Base-by-base conservation (phyloP, 1,140 invertebrate species). In the Drosophila novamexicana region DNA sequence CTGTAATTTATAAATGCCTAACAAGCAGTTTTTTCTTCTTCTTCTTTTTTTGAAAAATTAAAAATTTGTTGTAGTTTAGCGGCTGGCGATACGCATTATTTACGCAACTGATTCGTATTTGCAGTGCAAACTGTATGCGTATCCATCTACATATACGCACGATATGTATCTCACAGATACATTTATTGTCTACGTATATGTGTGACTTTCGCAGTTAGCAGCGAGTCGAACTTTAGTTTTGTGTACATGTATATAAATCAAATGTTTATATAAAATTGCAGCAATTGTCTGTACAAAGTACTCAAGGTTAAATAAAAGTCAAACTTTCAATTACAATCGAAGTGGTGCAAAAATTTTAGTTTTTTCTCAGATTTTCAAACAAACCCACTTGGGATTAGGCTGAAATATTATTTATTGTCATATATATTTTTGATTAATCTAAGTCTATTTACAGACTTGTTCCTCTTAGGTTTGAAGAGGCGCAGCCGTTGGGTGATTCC, bases 31-130 rank as follows among this genome's bases (percentile, higher is more conserved):
- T 63, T 64, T 70, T 61, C 18, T 69, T 36, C 32, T 47, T 36
- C 36, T 63, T 77, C 62, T 49, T 50, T 39, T 77, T 65, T 49
- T 50, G 1, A 56, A 32, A 52, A 18, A n/a, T 37, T 34, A 36
- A 44, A 67, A 53, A 59, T 37, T 37, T 36, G 44, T 67, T 49
- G 56, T 47, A 16, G 7, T 65, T 36, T 22, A 39, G 56, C 62
- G 47, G 34, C 40, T 37, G 32, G 34, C 77, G 79, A 83, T 78
- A 89, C 84, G 84, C 84, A 89, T 89, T 89, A 89, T 89, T 89
- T 89, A 89, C 84, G 77, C 84, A 89, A 89, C 84, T 89, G 84
- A 89, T 89, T 89, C 78, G 80, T 89, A 81, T 89, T 89, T 89
- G 84, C 84, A 89, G 61, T 89, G 84, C 77, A 84, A 89, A 89